phyloP scores from a whole-genome alignment of 2,888 invertebrate genomes.

The Campoplex capitator region DNA sequence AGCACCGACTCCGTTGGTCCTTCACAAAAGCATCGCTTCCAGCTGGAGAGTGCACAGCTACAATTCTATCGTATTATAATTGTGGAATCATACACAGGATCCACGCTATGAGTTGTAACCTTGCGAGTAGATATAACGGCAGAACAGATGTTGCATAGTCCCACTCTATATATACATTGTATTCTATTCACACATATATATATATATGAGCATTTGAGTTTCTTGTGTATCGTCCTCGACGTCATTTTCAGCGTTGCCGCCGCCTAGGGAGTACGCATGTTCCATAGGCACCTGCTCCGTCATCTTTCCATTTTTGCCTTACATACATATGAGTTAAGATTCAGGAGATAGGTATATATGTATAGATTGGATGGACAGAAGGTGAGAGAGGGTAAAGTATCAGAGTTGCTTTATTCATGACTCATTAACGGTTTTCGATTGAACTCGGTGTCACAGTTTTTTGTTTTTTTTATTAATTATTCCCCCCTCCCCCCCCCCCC shows the following conservation, averaged over 20 bases:
- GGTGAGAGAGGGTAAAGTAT: constrained; percentile 11
- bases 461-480: neutral
- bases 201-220: constrained; percentile 12
- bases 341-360: neutral
- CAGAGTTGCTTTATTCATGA: neutral
- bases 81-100: constrained; percentile 75
- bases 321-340: neutral
- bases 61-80: constrained; percentile 71
- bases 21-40: constrained; percentile 55
- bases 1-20: constrained; percentile 20
- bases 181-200: constrained; percentile 12
- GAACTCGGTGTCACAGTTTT: neutral
- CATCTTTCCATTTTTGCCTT: constrained; percentile 71
- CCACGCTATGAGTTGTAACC: constrained; percentile 69
- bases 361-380: neutral
- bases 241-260: constrained; percentile 67
- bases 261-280: constrained; percentile 78
- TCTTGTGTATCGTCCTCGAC: constrained; percentile 59
- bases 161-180: constrained; percentile 53
- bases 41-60: constrained; percentile 37
- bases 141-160: constrained; percentile 77
- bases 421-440: neutral
- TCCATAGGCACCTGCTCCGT: constrained; percentile 81
- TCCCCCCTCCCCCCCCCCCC: neutral
- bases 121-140: constrained; percentile 77